Conservation (phyloP, 2,888 invertebrate species). For the Hipparchia sbordonii region DNA sequence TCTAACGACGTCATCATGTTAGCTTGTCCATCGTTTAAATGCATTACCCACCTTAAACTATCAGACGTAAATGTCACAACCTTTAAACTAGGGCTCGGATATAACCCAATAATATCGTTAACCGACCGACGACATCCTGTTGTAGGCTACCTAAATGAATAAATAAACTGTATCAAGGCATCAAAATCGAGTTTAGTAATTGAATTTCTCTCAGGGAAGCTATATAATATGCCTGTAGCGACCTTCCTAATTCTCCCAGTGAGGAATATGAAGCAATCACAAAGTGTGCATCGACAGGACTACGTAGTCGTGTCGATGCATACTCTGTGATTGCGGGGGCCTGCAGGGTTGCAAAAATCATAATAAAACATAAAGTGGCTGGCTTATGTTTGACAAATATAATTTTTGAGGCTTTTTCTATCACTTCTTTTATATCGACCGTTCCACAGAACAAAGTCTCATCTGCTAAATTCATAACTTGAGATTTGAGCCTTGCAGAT, state of each 20-base stretch:
- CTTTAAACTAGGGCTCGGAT: conserved; percentile 21
- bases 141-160: conserved; percentile 47
- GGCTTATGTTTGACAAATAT: no score
- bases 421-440: no score
- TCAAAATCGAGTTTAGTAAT: conserved; percentile 49
- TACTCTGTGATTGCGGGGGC: background rate
- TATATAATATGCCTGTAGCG: conserved; percentile 47
- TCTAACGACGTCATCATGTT: background rate
- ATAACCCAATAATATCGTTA: conserved; percentile 32
- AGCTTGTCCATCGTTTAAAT: conserved; percentile 10
- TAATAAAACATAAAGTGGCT: no score
- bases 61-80: conserved; percentile 23
- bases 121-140: conserved; percentile 31
- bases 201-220: conserved; percentile 55
- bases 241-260: conserved; percentile 51
- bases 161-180: conserved; percentile 55
- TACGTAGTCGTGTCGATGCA: background rate
- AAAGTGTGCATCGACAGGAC: conserved; percentile 32
- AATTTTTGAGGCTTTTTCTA: no score
- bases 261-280: conserved; percentile 51
- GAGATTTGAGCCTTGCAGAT: no score
- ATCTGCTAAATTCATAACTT: no score
- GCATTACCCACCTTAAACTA: conserved; percentile 22
- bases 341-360: no score
- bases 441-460: no score